Conservation (phyloP, 2,888 invertebrate species). For the Boloria euphrosyne region DNA sequence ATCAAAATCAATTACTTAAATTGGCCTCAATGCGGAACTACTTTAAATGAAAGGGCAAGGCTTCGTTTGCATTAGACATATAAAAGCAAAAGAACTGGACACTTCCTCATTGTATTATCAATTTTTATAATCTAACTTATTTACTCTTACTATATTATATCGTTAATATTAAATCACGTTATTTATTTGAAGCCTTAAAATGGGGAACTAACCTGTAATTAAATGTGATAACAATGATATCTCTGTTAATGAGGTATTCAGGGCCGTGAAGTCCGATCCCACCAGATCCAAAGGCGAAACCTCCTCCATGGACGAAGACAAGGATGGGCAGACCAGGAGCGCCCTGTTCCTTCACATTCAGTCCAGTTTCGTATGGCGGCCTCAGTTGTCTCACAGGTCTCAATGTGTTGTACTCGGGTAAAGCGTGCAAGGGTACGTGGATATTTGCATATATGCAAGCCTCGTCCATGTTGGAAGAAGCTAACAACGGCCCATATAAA, state of each 20-base stretch:
- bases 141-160: too few relatives aligned
- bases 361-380: slow-evolving; percentile 43
- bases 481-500: slow-evolving; percentile 58
- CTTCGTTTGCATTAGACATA: too few relatives aligned
- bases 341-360: slow-evolving; percentile 31
- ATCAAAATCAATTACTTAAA: too few relatives aligned
- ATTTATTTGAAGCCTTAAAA: too few relatives aligned
- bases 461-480: slow-evolving; percentile 56
- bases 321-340: slow-evolving; percentile 58
- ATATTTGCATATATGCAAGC: slow-evolving; percentile 70
- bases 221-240: slow-evolving; percentile 71
- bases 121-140: too few relatives aligned
- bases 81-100: too few relatives aligned
- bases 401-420: slow-evolving; percentile 41
- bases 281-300: slow-evolving; percentile 70
- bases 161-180: too few relatives aligned
- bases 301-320: slow-evolving; percentile 74
- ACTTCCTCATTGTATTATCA: too few relatives aligned
- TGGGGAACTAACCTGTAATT: slow-evolving; percentile 64
- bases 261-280: slow-evolving; percentile 68
- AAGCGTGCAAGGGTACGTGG: slow-evolving; percentile 58
- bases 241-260: slow-evolving; percentile 62
- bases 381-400: slow-evolving; percentile 40
- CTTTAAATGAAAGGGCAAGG: too few relatives aligned
- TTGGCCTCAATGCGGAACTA: too few relatives aligned